Conservation (phyloP, 2,888 invertebrate species). For the Apoda limacodes region DNA sequence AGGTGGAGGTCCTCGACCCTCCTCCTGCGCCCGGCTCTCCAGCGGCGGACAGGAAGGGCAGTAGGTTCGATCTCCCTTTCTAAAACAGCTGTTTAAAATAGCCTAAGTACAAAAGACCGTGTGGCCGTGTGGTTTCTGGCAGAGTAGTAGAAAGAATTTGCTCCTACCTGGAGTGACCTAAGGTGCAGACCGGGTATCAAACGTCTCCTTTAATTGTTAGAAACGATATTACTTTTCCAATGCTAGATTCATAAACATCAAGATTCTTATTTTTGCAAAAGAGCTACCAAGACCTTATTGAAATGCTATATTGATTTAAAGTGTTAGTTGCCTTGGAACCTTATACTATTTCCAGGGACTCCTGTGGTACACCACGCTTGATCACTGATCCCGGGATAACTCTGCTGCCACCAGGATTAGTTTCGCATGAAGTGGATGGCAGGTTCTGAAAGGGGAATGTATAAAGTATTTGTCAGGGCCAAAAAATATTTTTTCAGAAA, state of each 20-base stretch:
- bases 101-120: no score
- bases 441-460: background rate
- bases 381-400: constrained; percentile 10
- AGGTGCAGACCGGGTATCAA: no score
- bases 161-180: no score
- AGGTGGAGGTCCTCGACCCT: no score
- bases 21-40: no score
- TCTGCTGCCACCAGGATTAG: constrained; percentile 18
- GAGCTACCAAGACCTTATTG: constrained; percentile 10
- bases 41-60: no score
- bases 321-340: constrained; percentile 9
- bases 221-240: constrained; percentile 12
- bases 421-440: constrained; percentile 6
- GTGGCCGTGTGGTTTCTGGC: no score
- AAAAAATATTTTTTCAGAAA: background rate
- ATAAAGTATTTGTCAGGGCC: background rate
- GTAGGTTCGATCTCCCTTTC: no score
- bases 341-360: constrained; percentile 7
- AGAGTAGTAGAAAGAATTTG: no score
- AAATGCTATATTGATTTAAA: constrained; percentile 10
- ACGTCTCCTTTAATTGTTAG: no score
- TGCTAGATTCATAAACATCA: constrained; percentile 1
- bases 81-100: no score
- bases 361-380: constrained; percentile 1
- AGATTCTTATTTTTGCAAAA: constrained; percentile 8